A percentile compares a stretch with the other conserved stretches of the same genome.
Evolutionary conservation across 2,797 vertebrate genomes (phyloP).

Genomic region (Vipera latastei): DNA sequence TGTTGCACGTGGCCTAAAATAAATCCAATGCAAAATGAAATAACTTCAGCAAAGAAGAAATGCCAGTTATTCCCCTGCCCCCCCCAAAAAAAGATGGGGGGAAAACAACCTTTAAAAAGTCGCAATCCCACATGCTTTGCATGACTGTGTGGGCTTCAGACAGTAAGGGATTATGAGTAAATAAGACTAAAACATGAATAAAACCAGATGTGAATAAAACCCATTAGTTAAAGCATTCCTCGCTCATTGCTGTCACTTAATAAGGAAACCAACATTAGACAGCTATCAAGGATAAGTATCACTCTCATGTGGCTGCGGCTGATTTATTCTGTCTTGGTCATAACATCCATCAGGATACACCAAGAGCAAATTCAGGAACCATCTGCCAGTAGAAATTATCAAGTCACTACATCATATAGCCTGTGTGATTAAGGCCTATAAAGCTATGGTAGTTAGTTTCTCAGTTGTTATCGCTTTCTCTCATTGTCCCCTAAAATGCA

Average conservation of each 20-base stretch:
- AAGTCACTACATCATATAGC: background rate
- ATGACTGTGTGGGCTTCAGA: background rate
- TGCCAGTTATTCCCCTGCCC: background rate
- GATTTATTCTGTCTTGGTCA: constrained; percentile 3
- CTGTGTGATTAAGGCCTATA: background rate
- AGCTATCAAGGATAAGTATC: background rate
- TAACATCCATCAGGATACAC: constrained; percentile 7
- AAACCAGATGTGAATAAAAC: background rate
- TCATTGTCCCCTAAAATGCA: background rate
- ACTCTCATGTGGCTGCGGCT: constrained; percentile 10
- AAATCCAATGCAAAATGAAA: background rate
- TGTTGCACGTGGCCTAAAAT: background rate
- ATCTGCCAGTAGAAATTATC: constrained; percentile 8
- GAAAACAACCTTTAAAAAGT: background rate
- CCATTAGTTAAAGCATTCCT: background rate
- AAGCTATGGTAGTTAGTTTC: background rate
- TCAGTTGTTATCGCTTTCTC: background rate
- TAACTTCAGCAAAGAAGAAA: background rate
- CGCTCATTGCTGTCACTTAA: constrained; percentile 30
- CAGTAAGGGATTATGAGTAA: background rate
- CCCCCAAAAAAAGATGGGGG: background rate
- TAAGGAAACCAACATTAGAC: constrained; percentile 29
- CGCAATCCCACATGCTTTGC: background rate
- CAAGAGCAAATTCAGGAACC: background rate
- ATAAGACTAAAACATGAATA: background rate